phyloP scores from a whole-genome alignment of 2,797 vertebrate species.

The Molossus molossus region DNA sequence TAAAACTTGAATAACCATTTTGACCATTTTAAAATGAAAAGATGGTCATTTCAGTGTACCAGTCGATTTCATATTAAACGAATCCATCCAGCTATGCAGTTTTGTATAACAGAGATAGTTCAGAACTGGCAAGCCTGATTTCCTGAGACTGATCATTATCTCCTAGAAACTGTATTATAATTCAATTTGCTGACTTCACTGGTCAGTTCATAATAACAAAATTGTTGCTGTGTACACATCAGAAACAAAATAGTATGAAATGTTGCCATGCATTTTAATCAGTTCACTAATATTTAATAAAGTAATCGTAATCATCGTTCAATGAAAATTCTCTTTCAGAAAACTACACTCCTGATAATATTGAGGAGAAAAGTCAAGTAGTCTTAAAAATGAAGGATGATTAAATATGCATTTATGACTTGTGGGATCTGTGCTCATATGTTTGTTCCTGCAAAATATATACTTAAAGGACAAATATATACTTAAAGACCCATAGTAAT shows the following conservation, averaged over 20 bases:
- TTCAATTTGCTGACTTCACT: neutral
- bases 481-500: neutral
- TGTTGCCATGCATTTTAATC: conserved; percentile 48
- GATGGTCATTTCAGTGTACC: neutral
- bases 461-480: neutral
- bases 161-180: neutral
- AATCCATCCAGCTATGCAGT: neutral
- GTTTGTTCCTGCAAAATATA: neutral
- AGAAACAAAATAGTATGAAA: neutral
- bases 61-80: neutral
- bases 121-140: neutral
- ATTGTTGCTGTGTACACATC: neutral
- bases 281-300: conserved; percentile 21
- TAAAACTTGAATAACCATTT: neutral
- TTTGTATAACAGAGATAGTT: neutral
- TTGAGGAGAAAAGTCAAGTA: neutral
- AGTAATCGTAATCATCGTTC: neutral
- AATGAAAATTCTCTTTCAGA: conserved; percentile 37
- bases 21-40: neutral
- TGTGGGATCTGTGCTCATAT: neutral
- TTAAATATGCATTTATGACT: neutral
- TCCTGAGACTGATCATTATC: neutral
- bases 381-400: conserved; percentile 17
- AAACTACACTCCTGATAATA: neutral
- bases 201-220: conserved; percentile 44